Percentiles rank a stretch among this genome's conserved stretches.
Conservation (phyloP, 2,797 vertebrate species). For the Propithecus perrieri region DNA sequence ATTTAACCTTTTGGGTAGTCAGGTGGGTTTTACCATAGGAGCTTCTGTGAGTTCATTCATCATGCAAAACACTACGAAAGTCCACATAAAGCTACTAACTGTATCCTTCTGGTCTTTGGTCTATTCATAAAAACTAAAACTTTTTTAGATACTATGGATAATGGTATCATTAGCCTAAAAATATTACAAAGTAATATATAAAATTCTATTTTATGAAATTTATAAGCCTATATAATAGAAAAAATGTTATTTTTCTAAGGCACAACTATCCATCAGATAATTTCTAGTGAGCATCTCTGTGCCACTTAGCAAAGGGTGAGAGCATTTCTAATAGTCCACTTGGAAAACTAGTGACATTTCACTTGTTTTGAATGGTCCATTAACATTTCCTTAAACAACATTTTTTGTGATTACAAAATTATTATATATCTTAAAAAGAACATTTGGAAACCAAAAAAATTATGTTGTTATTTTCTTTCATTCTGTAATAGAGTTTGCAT, state of each 20-base stretch:
- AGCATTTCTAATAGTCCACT: neutral
- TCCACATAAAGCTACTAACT: neutral
- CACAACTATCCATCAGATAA: neutral
- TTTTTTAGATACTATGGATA: neutral
- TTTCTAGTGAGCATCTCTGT: neutral
- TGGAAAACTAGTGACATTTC: neutral
- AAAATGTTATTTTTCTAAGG: neutral
- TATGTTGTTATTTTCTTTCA: neutral
- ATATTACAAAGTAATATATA: neutral
- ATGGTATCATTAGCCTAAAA: neutral
- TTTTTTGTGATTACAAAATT: neutral
- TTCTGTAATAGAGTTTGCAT: neutral
- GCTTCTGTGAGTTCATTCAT: conserved; percentile 17
- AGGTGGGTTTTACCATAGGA: neutral
- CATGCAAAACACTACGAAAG: neutral
- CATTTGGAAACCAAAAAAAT: neutral
- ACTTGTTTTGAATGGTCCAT: neutral
- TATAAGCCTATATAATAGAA: neutral
- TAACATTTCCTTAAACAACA: neutral
- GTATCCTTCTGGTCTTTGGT: neutral
- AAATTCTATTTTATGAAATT: neutral
- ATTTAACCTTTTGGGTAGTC: conserved; percentile 25
- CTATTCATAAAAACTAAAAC: neutral
- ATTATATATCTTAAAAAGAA: neutral
- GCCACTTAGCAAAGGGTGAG: neutral